Conservation (phyloP, 1,140 invertebrate species). For the Anastatus disparis region DNA sequence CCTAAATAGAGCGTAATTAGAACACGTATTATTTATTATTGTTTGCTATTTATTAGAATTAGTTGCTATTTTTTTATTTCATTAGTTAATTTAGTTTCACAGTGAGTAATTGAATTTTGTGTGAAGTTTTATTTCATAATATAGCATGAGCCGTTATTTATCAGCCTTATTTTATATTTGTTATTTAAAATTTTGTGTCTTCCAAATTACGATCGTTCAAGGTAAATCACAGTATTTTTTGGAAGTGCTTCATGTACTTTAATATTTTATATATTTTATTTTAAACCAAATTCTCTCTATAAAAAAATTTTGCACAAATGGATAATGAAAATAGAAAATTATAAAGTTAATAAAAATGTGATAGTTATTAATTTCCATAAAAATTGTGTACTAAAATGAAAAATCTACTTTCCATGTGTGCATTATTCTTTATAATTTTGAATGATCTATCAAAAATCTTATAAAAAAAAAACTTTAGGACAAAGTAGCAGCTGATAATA, state of each 20-base stretch:
- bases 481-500: slow-evolving; percentile 32
- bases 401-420: too few relatives aligned
- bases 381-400: too few relatives aligned
- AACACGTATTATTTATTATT: too few relatives aligned
- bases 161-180: neutral
- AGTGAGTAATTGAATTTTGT: neutral
- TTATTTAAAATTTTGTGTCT: neutral
- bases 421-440: too few relatives aligned
- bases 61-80: neutral
- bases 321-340: too few relatives aligned
- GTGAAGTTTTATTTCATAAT: neutral
- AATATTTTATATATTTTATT: too few relatives aligned
- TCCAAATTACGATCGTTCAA: slow-evolving; percentile 37
- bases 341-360: too few relatives aligned
- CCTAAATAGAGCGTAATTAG: neutral
- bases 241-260: neutral
- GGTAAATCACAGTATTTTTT: slow-evolving; percentile 7
- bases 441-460: too few relatives aligned
- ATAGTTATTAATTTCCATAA: too few relatives aligned
- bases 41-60: too few relatives aligned
- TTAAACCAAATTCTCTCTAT: too few relatives aligned
- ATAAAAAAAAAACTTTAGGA: too few relatives aligned
- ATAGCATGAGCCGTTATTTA: slow-evolving; percentile 1
- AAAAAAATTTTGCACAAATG: neutral
- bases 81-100: neutral